Evolutionary conservation across 2,888 invertebrate species (phyloP), one percentile per base, ranked within the genome.

Genomic region (Cheilosia scutellata): DNA sequence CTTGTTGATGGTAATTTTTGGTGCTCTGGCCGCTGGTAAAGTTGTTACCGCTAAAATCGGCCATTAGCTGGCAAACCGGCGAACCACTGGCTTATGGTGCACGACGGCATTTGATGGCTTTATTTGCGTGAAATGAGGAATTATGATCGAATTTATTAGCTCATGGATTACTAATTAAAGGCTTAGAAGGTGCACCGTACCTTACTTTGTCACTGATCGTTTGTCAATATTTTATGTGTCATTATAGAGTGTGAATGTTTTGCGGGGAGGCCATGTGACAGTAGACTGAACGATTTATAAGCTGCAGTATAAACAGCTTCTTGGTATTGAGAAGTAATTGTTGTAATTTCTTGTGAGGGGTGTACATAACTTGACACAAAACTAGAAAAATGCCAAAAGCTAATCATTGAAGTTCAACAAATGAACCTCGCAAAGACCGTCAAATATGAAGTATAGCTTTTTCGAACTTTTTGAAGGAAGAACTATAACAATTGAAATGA

Each of bases 1-100:
- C 82, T 86, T 86, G 84, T 76, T 72, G 66, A 70, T 72, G 76
- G 71, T 66, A 76, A 82, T 80, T 86, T 83, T 82, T 71, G 80
- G 84, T 57, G 58, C 40, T 71, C 27, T 40, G 33, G 83, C 58
- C 55, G 63, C 63, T 68, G 76, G 68, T 51, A 40, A 68, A 78
- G 72, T 62, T 82, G 83, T 79, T 72, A 37, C 83, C 27, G 68
- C 66, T 68, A 49, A 62, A 74, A 57, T 63, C 62, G 79, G 65
- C 63, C 66, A 68, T 79, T 83, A 79, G 49, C 74, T 62, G 68
- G 33, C 29, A 53, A 51, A 51, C 57, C 31, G 68, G 65, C 53
- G 37, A 63, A 58, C 44, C 63, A 53, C 51, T 57, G 55, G 33
- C 55, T 47, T 55, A 62, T 53, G 68, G 31, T 27, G 31, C 51